These are phyloP conservation scores for Protaetia brevitarsis DNA, from an alignment of 1,140 invertebrate genomes.

Conservation along the genomic window DNA sequence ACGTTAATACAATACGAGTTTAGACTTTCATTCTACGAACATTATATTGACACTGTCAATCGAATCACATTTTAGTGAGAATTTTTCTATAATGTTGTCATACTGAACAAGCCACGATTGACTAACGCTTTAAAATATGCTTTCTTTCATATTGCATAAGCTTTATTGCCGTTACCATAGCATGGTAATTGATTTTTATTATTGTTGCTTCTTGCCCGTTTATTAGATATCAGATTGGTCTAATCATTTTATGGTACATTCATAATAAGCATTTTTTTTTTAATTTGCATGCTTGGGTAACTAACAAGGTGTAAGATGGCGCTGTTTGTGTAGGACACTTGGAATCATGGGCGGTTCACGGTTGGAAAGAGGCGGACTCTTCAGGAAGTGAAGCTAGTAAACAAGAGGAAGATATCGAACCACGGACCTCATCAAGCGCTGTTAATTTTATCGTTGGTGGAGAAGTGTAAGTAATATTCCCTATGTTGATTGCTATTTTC, in stretches of 20 bases:
- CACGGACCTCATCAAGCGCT: background rate
- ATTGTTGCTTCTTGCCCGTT: no score
- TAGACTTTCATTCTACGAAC: no score
- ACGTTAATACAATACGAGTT: no score
- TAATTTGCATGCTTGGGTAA: slow-evolving; percentile 21
- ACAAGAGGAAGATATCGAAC: slow-evolving; percentile 44
- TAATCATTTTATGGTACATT: no score
- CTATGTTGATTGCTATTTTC: background rate
- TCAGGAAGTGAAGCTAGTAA: slow-evolving; percentile 49
- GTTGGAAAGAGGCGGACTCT: slow-evolving; percentile 46
- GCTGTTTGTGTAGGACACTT: slow-evolving; percentile 26
- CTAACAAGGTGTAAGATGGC: slow-evolving; percentile 37
- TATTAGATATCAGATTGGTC: no score
- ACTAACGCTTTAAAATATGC: slow-evolving; percentile 9
- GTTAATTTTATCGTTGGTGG: slow-evolving; percentile 48
- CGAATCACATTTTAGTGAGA: background rate
- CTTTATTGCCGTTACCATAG: background rate
- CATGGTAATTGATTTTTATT: background rate
- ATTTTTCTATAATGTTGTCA: background rate
- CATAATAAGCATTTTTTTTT: no score
- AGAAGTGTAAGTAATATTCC: slow-evolving; percentile 38
- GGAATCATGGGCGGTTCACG: slow-evolving; percentile 23
- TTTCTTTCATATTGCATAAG: background rate
- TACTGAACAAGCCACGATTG: slow-evolving; percentile 18
- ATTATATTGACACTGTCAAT: background rate